phyloP scores from a whole-genome alignment of 2,888 invertebrate genomes.

The Andrena marginata region DNA sequence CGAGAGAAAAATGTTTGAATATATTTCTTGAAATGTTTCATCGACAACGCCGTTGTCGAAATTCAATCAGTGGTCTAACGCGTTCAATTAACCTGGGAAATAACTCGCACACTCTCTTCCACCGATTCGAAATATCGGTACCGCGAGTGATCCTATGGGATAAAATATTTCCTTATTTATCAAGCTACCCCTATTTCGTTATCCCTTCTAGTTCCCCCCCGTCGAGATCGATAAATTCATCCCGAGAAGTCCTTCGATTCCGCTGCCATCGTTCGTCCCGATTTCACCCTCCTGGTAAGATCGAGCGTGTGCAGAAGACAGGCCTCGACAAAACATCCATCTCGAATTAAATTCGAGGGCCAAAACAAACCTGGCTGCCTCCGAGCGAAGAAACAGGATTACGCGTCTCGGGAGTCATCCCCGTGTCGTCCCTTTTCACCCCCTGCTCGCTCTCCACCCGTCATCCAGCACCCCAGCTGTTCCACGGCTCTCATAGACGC shows the following conservation, averaged over 20 bases:
- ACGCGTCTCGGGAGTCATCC: constrained; percentile 10
- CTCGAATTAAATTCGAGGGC: constrained; percentile 20
- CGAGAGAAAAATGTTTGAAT: too few species aligned
- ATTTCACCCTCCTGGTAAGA: not conserved
- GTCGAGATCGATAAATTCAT: not conserved
- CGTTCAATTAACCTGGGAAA: too few species aligned
- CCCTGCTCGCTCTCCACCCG: not conserved
- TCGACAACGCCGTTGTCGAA: too few species aligned
- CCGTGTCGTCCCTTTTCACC: constrained; percentile 9
- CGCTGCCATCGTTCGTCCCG: not conserved
- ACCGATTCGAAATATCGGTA: not conserved
- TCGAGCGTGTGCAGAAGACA: not conserved
- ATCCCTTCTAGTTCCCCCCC: not conserved
- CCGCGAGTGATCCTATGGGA: not conserved
- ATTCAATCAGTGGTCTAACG: too few species aligned
- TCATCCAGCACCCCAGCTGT: constrained; percentile 17
- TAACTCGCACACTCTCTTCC: not conserved
- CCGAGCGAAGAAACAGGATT: constrained; percentile 14
- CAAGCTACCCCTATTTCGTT: not conserved
- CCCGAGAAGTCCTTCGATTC: not conserved
- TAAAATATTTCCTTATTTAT: not conserved
- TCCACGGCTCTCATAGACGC: constrained; percentile 32
- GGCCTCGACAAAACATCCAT: constrained; percentile 7
- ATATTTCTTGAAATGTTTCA: too few species aligned
- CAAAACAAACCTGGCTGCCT: constrained; percentile 12